These are phyloP conservation scores for Thamnophis elegans DNA, from an alignment of 2,797 vertebrate genomes.

Conservation along the genomic window DNA sequence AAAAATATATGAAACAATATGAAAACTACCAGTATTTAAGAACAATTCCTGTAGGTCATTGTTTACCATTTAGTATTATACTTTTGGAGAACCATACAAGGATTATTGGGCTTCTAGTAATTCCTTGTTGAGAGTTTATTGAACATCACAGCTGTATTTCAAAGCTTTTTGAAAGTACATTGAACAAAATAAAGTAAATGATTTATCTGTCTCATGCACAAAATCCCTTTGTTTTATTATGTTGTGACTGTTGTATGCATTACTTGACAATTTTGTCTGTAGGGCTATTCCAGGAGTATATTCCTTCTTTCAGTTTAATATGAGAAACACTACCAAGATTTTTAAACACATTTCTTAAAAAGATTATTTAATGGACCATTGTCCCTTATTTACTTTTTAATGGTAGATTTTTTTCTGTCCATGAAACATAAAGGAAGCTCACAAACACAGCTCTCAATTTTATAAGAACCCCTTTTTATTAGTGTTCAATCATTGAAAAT, in stretches of 20 bases:
- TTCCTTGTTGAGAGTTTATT: not conserved
- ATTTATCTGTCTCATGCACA: not conserved
- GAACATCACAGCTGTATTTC: not conserved
- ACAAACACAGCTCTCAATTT: constrained; percentile 18
- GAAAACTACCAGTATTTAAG: not conserved
- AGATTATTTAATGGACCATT: constrained; percentile 1
- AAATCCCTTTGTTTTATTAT: not conserved
- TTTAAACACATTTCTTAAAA: not conserved
- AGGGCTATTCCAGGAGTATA: not conserved
- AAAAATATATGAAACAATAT: not conserved
- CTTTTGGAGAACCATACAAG: not conserved
- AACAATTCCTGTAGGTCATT: not conserved
- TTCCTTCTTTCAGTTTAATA: not conserved
- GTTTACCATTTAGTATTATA: not conserved
- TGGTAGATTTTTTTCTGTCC: not conserved
- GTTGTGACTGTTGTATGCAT: not conserved
- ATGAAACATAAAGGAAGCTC: not conserved
- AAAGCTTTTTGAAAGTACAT: not conserved
- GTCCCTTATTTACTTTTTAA: constrained; percentile 7
- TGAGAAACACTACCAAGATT: not conserved
- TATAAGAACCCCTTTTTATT: constrained; percentile 12
- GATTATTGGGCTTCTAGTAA: not conserved
- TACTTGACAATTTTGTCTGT: not conserved
- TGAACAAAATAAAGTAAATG: not conserved
- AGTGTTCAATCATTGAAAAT: not conserved